Conservation (phyloP, 2,888 invertebrate species). For the Clivina fossor region DNA sequence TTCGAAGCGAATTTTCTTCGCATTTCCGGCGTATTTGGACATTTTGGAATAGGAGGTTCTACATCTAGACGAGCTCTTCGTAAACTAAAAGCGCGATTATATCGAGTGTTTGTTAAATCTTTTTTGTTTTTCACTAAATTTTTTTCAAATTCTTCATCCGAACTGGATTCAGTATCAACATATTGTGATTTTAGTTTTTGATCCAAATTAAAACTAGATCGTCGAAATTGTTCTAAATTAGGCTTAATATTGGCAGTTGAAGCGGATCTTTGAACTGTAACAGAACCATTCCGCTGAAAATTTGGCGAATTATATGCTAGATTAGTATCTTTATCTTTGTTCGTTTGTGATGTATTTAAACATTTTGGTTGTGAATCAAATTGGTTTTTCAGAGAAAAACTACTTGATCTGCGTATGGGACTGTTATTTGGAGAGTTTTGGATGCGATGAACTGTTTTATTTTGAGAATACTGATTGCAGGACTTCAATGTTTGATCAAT, state of each 20-base stretch:
- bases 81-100: slow-evolving; percentile 74
- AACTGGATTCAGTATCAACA: slow-evolving; percentile 54
- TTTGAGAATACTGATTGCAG: slow-evolving; percentile 52
- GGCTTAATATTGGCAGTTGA: slow-evolving; percentile 54
- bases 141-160: slow-evolving; percentile 56
- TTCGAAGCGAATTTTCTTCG: slow-evolving; percentile 57
- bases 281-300: slow-evolving; percentile 42
- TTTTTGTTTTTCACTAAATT: slow-evolving; percentile 48
- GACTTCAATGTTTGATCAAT: slow-evolving; percentile 55
- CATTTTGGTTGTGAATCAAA: slow-evolving; percentile 42
- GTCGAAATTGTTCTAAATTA: slow-evolving; percentile 42
- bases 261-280: slow-evolving; percentile 53
- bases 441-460: slow-evolving; percentile 49
- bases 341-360: slow-evolving; percentile 33
- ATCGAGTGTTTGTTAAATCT: slow-evolving; percentile 58
- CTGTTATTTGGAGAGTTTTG: slow-evolving; percentile 53
- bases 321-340: slow-evolving; percentile 49
- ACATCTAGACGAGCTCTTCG: slow-evolving; percentile 64
- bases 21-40: slow-evolving; percentile 66
- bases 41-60: slow-evolving; percentile 53
- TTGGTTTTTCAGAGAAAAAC: slow-evolving; percentile 58
- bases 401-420: slow-evolving; percentile 68
- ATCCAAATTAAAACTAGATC: slow-evolving; percentile 44
- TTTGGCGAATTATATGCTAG: slow-evolving; percentile 45
- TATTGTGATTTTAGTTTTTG: slow-evolving; percentile 42